Conservation (phyloP, 2,888 invertebrate genomes). For the Camptogramma bilineatum region DNA sequence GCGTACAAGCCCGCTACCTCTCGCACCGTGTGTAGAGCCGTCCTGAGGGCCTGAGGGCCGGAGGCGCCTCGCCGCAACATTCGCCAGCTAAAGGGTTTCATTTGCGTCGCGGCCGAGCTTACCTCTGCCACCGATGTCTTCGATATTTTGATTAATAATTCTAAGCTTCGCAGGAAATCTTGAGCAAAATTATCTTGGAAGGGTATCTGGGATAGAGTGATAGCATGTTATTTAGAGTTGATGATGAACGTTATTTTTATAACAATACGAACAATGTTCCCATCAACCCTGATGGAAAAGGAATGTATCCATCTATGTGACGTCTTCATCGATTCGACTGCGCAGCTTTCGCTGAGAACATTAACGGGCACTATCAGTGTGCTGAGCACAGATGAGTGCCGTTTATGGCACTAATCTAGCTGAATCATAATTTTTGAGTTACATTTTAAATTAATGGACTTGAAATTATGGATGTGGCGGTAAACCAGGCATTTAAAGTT, state of each 20-base stretch:
- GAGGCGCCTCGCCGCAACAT: constrained; percentile 21
- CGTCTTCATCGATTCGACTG: background rate
- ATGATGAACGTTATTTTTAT: background rate
- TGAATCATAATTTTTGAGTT: background rate
- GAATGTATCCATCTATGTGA: background rate
- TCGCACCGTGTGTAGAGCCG: background rate
- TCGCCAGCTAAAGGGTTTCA: constrained; percentile 19
- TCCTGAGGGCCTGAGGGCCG: background rate
- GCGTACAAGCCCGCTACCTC: constrained; percentile 1
- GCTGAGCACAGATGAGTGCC: background rate
- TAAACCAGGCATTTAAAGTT: constrained; percentile 16
- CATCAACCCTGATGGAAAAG: background rate
- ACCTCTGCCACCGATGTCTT: constrained; percentile 8
- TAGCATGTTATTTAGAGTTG: background rate
- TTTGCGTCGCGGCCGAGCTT: constrained; percentile 2
- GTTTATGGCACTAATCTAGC: background rate
- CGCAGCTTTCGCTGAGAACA: background rate
- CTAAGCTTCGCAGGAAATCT: background rate
- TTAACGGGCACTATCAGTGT: background rate
- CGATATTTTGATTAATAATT: constrained; percentile 25
- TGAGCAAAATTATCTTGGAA: background rate
- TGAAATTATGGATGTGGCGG: constrained; percentile 11
- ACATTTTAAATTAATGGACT: constrained; percentile 8
- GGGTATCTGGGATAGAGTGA: background rate
- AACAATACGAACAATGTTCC: background rate